phyloP scores from a whole-genome alignment of 2,888 invertebrate species.

The Plebejus anna region DNA sequence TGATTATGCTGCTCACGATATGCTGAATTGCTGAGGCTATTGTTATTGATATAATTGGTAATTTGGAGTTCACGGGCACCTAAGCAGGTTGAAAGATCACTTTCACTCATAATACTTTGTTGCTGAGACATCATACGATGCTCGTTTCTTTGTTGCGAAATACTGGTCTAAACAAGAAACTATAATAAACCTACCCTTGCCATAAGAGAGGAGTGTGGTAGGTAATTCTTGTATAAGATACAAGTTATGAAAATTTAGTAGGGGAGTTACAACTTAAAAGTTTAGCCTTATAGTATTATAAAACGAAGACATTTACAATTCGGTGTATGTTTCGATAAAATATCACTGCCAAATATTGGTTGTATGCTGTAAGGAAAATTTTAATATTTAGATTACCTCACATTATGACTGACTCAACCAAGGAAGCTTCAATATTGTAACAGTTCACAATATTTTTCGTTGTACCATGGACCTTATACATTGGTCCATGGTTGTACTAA shows the following conservation, averaged over 20 bases:
- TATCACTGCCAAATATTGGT: not conserved
- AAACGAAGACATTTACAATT: not conserved
- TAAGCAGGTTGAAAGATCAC: slow-evolving; percentile 42
- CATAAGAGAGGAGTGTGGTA: not conserved
- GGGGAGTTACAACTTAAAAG: not conserved
- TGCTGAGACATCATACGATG: slow-evolving; percentile 40
- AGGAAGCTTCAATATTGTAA: not conserved
- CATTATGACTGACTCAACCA: not conserved
- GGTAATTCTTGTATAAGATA: not conserved
- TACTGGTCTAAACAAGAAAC: not conserved
- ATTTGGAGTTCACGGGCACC: slow-evolving; percentile 41
- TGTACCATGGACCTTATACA: too few relatives aligned
- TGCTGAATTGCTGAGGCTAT: slow-evolving; percentile 28
- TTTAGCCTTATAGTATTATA: not conserved
- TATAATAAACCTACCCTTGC: not conserved
- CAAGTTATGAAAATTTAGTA: not conserved
- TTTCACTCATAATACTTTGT: slow-evolving; percentile 47
- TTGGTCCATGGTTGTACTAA: not conserved
- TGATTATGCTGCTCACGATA: not conserved
- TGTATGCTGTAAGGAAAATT: too few relatives aligned
- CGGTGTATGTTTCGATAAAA: not conserved
- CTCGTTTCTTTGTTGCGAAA: slow-evolving; percentile 50
- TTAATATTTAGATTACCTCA: not conserved
- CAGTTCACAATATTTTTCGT: not conserved
- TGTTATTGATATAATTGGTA: slow-evolving; percentile 38